Base-by-base conservation (phyloP, 2,888 invertebrate genomes). In the Orchesellides sinensis region DNA sequence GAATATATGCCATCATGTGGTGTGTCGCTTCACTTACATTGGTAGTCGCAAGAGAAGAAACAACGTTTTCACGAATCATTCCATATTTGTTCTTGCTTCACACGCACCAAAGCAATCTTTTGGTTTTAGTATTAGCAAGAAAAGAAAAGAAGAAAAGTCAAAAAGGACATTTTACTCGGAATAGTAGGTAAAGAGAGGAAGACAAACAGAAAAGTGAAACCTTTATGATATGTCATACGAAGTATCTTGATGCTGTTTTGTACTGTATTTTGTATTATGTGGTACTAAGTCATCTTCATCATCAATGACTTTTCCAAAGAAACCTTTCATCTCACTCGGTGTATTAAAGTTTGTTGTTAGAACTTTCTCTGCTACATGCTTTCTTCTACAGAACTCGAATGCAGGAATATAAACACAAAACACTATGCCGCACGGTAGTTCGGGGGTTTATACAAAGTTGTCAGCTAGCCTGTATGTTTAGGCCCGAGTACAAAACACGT, bases 201-300 rank as follows among this genome's bases (percentile, higher is more conserved):
- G n/a, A n/a, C 25, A 56, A 35, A 70, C n/a, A 45, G 27, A 54
- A 72, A 79, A 80, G n/a, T 80, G 80, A 73, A 80, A 80, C 80
- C 73, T 80, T 72, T 73, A 73, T 80, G 73, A 73, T 65, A 80
- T 80, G 80, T 80, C 80, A 73, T 61, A 80, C 32, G 45, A 72
- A 79, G 73, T 66, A 80, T 73, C 54, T 80, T 59, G n/a, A 21
- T 61, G 21, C 32, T 69, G 68, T 68, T 52, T 56, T 49, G 65
- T 80, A 73, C 66, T 80, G 73, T 73, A 80, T 80, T 56, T n/a
- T n/a, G n/a, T n/a, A n/a, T n/a, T n/a, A n/a, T n/a, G n/a, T 56
- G 45, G 72, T 73, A 72, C 59, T 29, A 54, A 73, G 80, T 80
- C 80, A 77, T 77, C 77, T 68, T 66, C 35, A 54, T 66, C 45